These are phyloP conservation scores for Procapra przewalskii DNA, from an alignment of 2,113 vertebrate species.

Conservation along the genomic window DNA sequence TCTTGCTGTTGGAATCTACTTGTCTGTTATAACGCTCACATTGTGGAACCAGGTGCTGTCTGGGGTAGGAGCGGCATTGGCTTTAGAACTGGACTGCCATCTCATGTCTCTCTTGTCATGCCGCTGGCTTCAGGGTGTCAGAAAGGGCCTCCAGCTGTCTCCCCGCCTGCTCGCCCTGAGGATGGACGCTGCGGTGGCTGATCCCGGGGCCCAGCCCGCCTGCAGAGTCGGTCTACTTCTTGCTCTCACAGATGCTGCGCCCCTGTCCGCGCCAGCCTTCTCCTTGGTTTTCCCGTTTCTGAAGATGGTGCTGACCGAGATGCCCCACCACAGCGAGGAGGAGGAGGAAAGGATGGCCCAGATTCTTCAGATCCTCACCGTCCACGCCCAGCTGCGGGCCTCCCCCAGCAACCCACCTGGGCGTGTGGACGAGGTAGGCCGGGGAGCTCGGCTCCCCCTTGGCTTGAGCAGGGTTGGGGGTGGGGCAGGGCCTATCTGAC, in stretches of 20 bases:
- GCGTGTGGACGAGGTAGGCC: constrained; percentile 89
- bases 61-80: background rate
- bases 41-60: background rate
- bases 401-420: constrained; percentile 59
- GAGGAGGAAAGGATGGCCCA: constrained; percentile 85
- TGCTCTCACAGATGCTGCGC: constrained; percentile 71
- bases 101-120: background rate
- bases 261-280: constrained; percentile 84
- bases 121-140: background rate
- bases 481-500: background rate
- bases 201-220: rapidly evolving
- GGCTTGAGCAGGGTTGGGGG: background rate
- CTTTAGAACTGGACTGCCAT: background rate
- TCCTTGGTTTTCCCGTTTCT: constrained; percentile 95
- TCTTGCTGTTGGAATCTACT: background rate
- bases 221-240: background rate
- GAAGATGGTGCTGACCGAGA: constrained; percentile 88
- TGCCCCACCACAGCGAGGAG: constrained; percentile 85
- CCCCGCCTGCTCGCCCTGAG: rapidly evolving
- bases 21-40: background rate
- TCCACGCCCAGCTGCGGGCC: constrained; percentile 90
- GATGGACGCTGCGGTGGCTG: background rate
- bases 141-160: background rate
- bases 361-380: constrained; percentile 88
- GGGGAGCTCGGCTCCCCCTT: background rate